Conservation (phyloP, 2,888 invertebrate genomes). For the Mythimna loreyi region DNA sequence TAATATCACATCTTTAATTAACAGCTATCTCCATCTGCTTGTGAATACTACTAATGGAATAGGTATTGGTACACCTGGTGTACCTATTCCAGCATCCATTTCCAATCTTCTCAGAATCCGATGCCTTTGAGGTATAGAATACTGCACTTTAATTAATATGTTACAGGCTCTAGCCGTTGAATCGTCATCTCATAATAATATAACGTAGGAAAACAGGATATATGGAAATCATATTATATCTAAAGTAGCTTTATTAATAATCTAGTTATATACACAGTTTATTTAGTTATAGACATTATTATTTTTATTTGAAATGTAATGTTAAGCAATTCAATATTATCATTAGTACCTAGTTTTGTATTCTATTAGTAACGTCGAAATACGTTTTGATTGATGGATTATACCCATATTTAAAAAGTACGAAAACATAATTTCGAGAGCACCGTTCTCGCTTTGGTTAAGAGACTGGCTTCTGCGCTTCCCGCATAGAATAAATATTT, state of each 20-base stretch:
- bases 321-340: too few relatives aligned
- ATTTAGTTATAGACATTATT: too few relatives aligned
- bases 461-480: too few relatives aligned
- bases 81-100: slow-evolving; percentile 28
- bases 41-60: slow-evolving; percentile 13
- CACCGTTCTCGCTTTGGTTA: too few relatives aligned
- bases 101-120: slow-evolving; percentile 44
- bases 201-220: not conserved
- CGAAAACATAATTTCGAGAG: too few relatives aligned
- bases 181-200: slow-evolving; percentile 22
- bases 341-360: too few relatives aligned
- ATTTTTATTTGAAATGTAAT: too few relatives aligned
- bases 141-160: slow-evolving; percentile 50
- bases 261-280: not conserved
- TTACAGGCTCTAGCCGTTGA: slow-evolving; percentile 17
- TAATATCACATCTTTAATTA: slow-evolving; percentile 35
- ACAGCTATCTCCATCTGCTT: slow-evolving; percentile 16
- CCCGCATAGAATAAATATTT: too few relatives aligned
- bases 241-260: not conserved
- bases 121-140: slow-evolving; percentile 45
- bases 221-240: slow-evolving; percentile 1
- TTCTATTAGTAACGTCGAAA: too few relatives aligned
- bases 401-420: too few relatives aligned
- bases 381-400: too few relatives aligned
- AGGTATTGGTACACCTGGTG: slow-evolving; percentile 25